Evolutionary conservation across 35 echinoderm and acorn worm species (phyloP).

Genomic region (Lytechinus variegatus): DNA sequence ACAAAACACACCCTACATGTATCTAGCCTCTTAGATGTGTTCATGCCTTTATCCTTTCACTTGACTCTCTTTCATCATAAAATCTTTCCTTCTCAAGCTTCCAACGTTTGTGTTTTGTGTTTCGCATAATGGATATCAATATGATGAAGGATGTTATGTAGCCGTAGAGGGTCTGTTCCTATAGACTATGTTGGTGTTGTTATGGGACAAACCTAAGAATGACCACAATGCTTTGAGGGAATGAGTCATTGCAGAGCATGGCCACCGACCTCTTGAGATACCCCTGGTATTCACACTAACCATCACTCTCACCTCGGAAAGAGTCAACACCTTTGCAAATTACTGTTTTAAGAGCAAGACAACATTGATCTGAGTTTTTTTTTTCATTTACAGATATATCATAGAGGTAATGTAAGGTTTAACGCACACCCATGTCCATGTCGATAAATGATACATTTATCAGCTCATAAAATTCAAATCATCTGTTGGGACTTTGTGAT

Average conservation of each 20-base stretch:
- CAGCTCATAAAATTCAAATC: no score
- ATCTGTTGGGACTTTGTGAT: no score
- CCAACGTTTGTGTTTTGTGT: background rate
- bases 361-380: no score
- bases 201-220: background rate
- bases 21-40: background rate
- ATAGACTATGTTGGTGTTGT: background rate
- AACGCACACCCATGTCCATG: no score
- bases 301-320: background rate
- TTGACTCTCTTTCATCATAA: background rate
- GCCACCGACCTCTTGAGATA: background rate
- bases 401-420: no score
- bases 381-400: no score
- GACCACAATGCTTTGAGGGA: background rate
- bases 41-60: background rate
- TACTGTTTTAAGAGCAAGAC: no score
- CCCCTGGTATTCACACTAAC: background rate
- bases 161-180: background rate
- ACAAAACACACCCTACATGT: background rate
- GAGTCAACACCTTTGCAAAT: no score
- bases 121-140: background rate
- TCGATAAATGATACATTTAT: no score
- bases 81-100: background rate
- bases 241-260: background rate
- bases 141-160: no score